Percentiles rank a stretch among this genome's conserved stretches.
phyloP scores from a whole-genome alignment of 2,888 invertebrate species.

The Coleophora flavipennella region DNA sequence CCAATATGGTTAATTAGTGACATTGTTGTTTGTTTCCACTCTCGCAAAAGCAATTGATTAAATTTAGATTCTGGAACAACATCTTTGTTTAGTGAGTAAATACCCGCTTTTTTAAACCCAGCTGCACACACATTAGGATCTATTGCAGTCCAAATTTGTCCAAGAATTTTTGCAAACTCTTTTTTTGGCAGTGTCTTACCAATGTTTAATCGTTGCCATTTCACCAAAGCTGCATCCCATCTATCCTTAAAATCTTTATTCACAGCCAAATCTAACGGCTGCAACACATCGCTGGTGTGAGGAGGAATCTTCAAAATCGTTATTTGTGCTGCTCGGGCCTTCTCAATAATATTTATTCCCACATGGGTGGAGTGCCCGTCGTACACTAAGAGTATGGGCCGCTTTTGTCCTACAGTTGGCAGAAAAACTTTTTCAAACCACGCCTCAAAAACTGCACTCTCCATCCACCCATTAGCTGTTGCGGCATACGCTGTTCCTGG shows the following conservation, averaged over 20 bases:
- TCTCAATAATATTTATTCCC: slow-evolving; percentile 18
- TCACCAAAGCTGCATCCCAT: slow-evolving; percentile 18
- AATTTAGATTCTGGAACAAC: slow-evolving; percentile 13
- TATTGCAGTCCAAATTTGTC: slow-evolving; percentile 16
- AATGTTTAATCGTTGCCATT: slow-evolving; percentile 20
- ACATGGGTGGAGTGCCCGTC: slow-evolving; percentile 23
- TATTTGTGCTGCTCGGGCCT: slow-evolving; percentile 12
- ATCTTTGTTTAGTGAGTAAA: slow-evolving; percentile 18
- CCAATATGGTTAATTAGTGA: neutral
- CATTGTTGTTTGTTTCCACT: slow-evolving; percentile 9
- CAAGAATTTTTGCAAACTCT: slow-evolving; percentile 17
- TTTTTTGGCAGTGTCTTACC: slow-evolving; percentile 17
- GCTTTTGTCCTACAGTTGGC: slow-evolving; percentile 12
- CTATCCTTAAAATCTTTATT: slow-evolving; percentile 22
- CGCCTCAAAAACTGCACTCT: slow-evolving; percentile 19
- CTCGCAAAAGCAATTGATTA: slow-evolving; percentile 10
- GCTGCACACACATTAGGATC: slow-evolving; percentile 13
- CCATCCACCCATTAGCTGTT: slow-evolving; percentile 28
- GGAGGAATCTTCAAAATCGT: slow-evolving; percentile 18
- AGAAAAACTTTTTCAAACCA: slow-evolving; percentile 10
- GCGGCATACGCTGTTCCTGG: slow-evolving; percentile 16
- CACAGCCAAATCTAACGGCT: slow-evolving; percentile 19
- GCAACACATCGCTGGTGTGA: slow-evolving; percentile 19
- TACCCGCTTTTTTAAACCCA: slow-evolving; percentile 16
- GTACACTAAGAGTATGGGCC: slow-evolving; percentile 22